Conservation (phyloP, 2,113 vertebrate species). For the Macroglossus sobrinus region DNA sequence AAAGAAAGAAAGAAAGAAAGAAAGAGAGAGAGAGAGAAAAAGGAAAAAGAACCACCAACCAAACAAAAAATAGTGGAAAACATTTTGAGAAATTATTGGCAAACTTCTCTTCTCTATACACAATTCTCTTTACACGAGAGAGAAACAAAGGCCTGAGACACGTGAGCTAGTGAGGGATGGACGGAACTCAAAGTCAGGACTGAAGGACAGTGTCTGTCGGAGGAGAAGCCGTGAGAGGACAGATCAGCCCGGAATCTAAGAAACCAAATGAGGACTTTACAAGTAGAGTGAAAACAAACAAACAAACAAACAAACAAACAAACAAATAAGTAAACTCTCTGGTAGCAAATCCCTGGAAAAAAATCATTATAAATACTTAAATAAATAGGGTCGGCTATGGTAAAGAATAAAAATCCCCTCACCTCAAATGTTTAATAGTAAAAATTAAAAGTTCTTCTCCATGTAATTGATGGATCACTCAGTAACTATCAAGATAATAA, state of each 20-base stretch:
- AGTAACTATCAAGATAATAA: neutral
- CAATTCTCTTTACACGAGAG: neutral
- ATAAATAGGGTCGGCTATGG: neutral
- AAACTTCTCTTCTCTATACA: neutral
- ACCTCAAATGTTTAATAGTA: neutral
- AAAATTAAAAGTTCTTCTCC: neutral
- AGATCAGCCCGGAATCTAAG: neutral
- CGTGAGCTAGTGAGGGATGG: neutral
- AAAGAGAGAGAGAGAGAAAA: neutral
- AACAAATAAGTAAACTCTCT: neutral
- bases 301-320: neutral
- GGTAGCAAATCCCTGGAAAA: neutral
- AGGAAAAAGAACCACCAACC: too few species aligned
- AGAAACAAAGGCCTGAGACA: neutral
- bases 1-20: neutral
- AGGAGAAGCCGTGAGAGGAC: neutral
- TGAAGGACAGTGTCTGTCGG: neutral
- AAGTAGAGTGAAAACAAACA: neutral
- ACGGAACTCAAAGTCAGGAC: neutral
- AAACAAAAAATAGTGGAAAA: neutral
- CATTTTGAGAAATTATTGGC: accelerated
- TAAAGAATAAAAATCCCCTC: neutral
- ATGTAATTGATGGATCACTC: neutral
- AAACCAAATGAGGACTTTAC: neutral
- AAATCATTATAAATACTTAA: neutral